Evolutionary conservation across 2,113 vertebrate genomes (phyloP).

Genomic region (Mellivora capensis): DNA sequence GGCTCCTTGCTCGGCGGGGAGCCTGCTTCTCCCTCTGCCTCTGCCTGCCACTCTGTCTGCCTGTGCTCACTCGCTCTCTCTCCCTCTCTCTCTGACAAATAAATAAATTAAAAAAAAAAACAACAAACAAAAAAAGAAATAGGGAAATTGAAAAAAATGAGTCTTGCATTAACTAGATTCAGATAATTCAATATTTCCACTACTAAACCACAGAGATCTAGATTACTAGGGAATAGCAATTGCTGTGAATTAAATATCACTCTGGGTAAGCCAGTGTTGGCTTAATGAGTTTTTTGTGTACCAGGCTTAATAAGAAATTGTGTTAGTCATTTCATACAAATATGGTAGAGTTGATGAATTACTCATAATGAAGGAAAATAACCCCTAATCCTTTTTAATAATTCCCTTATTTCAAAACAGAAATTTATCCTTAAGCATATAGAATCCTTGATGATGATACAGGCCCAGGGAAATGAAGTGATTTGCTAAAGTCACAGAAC

Average conservation of each 20-base stretch:
- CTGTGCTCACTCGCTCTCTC: no score
- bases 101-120: no score
- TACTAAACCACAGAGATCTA: slow-evolving; percentile 44
- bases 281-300: slow-evolving; percentile 55
- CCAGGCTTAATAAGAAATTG: slow-evolving; percentile 52
- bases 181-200: slow-evolving; percentile 52
- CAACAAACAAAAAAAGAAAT: no score
- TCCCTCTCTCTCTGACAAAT: no score
- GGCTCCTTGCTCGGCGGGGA: no score
- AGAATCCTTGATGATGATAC: slow-evolving; percentile 12
- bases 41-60: no score
- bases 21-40: no score
- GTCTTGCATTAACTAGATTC: slow-evolving; percentile 36
- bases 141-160: neutral
- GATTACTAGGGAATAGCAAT: slow-evolving; percentile 59
- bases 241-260: slow-evolving; percentile 49
- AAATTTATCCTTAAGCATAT: slow-evolving; percentile 45
- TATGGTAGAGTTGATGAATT: slow-evolving; percentile 48
- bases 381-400: slow-evolving; percentile 49
- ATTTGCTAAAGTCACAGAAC: neutral
- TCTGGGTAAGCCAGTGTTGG: slow-evolving; percentile 42
- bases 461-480: neutral
- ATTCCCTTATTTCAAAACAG: slow-evolving; percentile 45
- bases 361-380: slow-evolving; percentile 52
- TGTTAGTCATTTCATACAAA: slow-evolving; percentile 52